Conservation (phyloP, 2,888 invertebrate species). For the Rhynchonema sp. region DNA sequence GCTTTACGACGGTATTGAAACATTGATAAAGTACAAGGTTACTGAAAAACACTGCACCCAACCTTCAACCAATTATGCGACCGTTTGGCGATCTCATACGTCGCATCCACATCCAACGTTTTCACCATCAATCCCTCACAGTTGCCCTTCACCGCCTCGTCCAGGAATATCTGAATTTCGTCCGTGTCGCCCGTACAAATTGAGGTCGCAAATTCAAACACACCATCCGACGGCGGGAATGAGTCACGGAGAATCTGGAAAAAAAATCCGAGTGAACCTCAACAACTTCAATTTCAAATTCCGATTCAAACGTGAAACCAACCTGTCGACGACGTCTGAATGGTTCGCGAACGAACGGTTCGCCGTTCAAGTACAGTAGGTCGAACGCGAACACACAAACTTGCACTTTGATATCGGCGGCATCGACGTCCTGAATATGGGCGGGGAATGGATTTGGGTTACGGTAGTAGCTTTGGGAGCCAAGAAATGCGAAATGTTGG, state of each 20-base stretch:
- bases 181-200: conserved; percentile 65
- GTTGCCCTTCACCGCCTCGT: conserved; percentile 77
- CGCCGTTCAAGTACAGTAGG: conserved; percentile 70
- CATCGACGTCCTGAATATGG: conserved; percentile 46
- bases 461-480: neutral
- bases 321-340: conserved; percentile 55
- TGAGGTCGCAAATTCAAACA: conserved; percentile 67
- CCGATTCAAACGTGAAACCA: no score
- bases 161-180: conserved; percentile 76
- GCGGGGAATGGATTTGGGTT: neutral
- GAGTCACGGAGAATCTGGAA: neutral
- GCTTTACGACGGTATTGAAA: no score
- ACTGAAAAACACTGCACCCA: neutral
- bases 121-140: conserved; percentile 99
- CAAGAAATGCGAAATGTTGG: neutral
- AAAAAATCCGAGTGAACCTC: no score
- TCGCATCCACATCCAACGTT: conserved; percentile 64
- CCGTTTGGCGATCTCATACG: conserved; percentile 88
- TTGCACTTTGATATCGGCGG: conserved; percentile 56
- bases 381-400: conserved; percentile 95
- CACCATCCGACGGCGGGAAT: conserved; percentile 40
- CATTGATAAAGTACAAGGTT: no score
- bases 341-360: conserved; percentile 55
- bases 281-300: neutral
- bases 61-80: conserved; percentile 74